Evolutionary conservation across 2,113 vertebrate genomes (phyloP).

Genomic region (Odontesthes bonariensis): DNA sequence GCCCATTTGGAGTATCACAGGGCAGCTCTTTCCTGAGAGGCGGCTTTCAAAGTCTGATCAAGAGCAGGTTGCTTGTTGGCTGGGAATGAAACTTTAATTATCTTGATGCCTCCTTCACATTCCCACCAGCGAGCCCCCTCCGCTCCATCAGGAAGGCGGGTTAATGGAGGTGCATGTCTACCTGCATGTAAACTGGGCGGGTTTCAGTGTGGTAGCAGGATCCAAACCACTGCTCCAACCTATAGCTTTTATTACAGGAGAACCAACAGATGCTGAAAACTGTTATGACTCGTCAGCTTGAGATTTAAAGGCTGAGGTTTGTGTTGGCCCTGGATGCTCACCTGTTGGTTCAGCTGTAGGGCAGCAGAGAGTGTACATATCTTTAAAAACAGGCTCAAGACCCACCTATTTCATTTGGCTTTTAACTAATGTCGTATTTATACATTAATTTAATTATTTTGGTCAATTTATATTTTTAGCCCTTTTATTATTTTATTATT

Average conservation of each 20-base stretch:
- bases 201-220: conserved; percentile 21
- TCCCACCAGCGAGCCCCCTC: conserved; percentile 17
- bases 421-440: too few relatives aligned
- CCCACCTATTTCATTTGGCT: too few relatives aligned
- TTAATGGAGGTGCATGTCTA: conserved; percentile 68
- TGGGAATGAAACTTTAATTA: conserved; percentile 78
- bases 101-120: conserved; percentile 59
- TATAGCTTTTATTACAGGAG: not conserved
- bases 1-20: conserved; percentile 59
- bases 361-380: too few relatives aligned
- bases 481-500: too few relatives aligned
- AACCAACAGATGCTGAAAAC: not conserved
- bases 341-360: not conserved
- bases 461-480: too few relatives aligned
- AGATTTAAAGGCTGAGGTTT: not conserved
- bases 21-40: conserved; percentile 13
- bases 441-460: too few relatives aligned
- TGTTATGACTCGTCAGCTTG: not conserved
- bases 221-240: conserved; percentile 4
- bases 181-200: conserved; percentile 45
- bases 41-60: conserved; percentile 48
- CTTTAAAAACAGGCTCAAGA: too few relatives aligned
- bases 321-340: not conserved
- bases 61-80: conserved; percentile 58
- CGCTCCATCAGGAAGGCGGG: conserved; percentile 44